A percentile compares a stretch with the other conserved stretches of the same genome.
phyloP scores from a whole-genome alignment of 2,113 vertebrate genomes.

The Mormyrus iriodes region DNA sequence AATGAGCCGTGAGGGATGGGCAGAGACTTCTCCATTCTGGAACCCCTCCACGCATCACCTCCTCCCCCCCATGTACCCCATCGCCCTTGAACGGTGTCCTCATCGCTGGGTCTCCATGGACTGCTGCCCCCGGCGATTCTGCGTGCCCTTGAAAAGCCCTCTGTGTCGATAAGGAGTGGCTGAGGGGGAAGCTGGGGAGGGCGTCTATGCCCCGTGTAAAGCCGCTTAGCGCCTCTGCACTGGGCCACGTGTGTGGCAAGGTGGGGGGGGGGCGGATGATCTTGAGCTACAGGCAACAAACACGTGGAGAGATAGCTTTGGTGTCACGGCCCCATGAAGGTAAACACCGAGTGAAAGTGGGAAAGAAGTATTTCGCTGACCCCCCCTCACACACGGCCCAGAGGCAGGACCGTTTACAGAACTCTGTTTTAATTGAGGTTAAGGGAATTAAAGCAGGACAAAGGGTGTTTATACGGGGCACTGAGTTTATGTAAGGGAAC shows the following conservation, averaged over 20 bases:
- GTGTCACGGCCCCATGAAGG: not conserved
- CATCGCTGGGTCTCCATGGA: not conserved
- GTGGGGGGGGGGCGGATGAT: not conserved
- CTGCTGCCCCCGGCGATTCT: not conserved
- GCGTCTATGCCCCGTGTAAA: conserved; percentile 32
- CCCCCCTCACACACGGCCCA: not conserved
- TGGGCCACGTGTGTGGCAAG: conserved; percentile 17
- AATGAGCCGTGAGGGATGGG: conserved; percentile 18
- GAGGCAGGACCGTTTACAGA: not conserved
- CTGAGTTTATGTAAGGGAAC: not conserved
- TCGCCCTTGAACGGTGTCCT: conserved; percentile 9
- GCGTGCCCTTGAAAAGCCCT: conserved; percentile 22
- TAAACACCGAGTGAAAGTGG: not conserved
- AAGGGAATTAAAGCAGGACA: conserved; percentile 2
- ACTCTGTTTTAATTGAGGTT: not conserved
- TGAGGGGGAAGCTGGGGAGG: conserved; percentile 30
- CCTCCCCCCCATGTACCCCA: not conserved
- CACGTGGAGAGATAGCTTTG: not conserved
- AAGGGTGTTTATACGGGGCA: not conserved
- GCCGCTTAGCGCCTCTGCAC: conserved; percentile 41
- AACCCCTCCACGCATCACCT: not conserved
- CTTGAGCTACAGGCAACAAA: no score
- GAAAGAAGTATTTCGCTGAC: not conserved
- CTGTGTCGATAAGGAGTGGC: conserved; percentile 27
- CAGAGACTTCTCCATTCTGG: not conserved